These are phyloP conservation scores for Macquaria australasica DNA, from an alignment of 2,113 vertebrate genomes.

Conservation along the genomic window DNA sequence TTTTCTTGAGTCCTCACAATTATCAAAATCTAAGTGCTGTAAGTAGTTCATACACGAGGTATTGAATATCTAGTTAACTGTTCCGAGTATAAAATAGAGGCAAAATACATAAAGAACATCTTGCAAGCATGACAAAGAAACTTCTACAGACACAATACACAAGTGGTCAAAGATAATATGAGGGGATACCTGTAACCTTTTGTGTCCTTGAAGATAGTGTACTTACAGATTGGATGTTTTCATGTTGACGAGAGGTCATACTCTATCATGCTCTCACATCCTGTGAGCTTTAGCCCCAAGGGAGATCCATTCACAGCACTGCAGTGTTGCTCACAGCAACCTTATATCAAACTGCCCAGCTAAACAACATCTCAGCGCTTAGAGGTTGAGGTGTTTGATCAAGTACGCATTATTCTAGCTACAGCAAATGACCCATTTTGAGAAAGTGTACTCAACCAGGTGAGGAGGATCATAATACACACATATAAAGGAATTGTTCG, in stretches of 20 bases:
- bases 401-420: conserved; percentile 47
- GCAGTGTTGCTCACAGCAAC: neutral
- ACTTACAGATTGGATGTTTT: conserved; percentile 65
- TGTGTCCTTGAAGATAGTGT: conserved; percentile 67
- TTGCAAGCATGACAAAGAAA: conserved; percentile 83
- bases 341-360: neutral
- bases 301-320: conserved; percentile 31
- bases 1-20: conserved; percentile 80
- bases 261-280: conserved; percentile 61
- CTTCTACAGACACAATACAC: conserved; percentile 79
- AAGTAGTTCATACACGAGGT: conserved; percentile 85
- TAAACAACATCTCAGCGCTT: conserved; percentile 32
- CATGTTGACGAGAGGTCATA: conserved; percentile 62
- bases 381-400: conserved; percentile 47
- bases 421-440: conserved; percentile 53
- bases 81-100: conserved; percentile 82
- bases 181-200: conserved; percentile 69
- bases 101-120: conserved; percentile 82
- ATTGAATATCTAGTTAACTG: conserved; percentile 82
- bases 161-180: conserved; percentile 81
- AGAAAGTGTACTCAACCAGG: conserved; percentile 49
- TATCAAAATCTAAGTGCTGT: conserved; percentile 86
- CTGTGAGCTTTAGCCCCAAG: conserved; percentile 36
- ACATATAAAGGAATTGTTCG: conserved; percentile 24
- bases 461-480: conserved; percentile 38